Evolutionary conservation across 2,113 vertebrate genomes (phyloP).

Genomic region (Ochotona princeps): DNA sequence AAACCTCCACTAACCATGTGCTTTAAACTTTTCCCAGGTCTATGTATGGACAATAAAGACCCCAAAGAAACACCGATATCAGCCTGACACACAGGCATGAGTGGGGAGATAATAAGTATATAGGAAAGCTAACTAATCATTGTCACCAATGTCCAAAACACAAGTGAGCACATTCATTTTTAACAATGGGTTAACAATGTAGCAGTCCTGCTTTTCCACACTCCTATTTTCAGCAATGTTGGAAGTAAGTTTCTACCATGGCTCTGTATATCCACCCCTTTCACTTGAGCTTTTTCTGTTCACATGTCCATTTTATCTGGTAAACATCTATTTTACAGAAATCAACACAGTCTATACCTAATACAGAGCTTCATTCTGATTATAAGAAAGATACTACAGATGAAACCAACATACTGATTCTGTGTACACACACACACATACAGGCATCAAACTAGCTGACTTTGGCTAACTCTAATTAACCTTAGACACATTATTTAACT

Average conservation of each 20-base stretch:
- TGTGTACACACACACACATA: background rate
- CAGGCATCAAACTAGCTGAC: background rate
- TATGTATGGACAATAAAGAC: background rate
- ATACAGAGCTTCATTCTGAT: background rate
- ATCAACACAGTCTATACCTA: background rate
- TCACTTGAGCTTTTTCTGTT: background rate
- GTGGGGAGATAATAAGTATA: constrained; percentile 52
- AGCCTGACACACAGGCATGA: background rate
- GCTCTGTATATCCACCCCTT: background rate
- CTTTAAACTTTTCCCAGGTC: background rate
- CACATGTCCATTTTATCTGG: background rate
- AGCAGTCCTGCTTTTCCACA: background rate
- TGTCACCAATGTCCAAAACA: background rate
- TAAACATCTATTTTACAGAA: background rate
- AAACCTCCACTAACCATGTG: too few relatives aligned
- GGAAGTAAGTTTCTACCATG: background rate
- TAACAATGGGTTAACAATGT: constrained; percentile 8
- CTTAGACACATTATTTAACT: background rate
- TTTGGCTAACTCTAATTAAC: background rate
- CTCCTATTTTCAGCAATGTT: rapidly evolving
- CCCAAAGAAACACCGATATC: background rate
- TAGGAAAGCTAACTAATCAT: constrained; percentile 3
- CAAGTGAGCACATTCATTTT: background rate
- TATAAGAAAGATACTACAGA: background rate
- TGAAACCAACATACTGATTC: background rate